Percentiles rank a stretch among this genome's conserved stretches.
Conservation (phyloP, 2,888 invertebrate genomes). For the Cryptophagus acutangulus region DNA sequence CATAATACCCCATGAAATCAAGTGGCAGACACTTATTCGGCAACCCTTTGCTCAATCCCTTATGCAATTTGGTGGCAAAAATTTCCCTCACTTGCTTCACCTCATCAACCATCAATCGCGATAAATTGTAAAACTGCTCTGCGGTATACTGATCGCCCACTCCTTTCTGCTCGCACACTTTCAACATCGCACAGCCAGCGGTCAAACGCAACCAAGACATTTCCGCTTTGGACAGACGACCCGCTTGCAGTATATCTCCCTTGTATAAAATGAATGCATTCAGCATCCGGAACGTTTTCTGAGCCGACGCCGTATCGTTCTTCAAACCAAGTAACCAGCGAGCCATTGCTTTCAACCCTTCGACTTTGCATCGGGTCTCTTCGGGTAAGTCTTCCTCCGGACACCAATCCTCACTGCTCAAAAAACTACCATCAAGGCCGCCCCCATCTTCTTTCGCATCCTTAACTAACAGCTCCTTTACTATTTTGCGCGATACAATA, state of each 20-base stretch:
- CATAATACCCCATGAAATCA: slow-evolving; percentile 81
- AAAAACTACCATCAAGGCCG: slow-evolving; percentile 43
- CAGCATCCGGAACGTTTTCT: slow-evolving; percentile 91
- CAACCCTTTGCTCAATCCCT: slow-evolving; percentile 69
- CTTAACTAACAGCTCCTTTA: slow-evolving; percentile 89
- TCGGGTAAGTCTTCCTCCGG: slow-evolving; percentile 80
- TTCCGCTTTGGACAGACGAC: slow-evolving; percentile 74
- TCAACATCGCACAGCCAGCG: slow-evolving; percentile 93
- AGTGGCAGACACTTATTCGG: slow-evolving; percentile 88
- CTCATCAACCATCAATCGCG: slow-evolving; percentile 82
- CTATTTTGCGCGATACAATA: slow-evolving; percentile 92
- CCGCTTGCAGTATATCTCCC: slow-evolving; percentile 61
- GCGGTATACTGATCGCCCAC: slow-evolving; percentile 92
- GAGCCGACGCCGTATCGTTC: slow-evolving; percentile 79
- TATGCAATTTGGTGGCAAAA: slow-evolving; percentile 89
- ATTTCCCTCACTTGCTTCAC: slow-evolving; percentile 69
- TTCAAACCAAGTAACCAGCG: slow-evolving; percentile 91
- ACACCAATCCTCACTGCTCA: slow-evolving; percentile 61
- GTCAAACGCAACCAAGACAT: slow-evolving; percentile 89
- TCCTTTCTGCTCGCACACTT: slow-evolving; percentile 94
- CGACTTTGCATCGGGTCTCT: slow-evolving; percentile 88
- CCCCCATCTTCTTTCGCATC: slow-evolving; percentile 55
- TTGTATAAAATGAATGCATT: slow-evolving; percentile 91
- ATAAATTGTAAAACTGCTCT: slow-evolving; percentile 91
- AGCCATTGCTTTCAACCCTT: slow-evolving; percentile 94